phyloP scores from a whole-genome alignment of 2,888 invertebrate genomes.

The Drosophila flavopinicola region DNA sequence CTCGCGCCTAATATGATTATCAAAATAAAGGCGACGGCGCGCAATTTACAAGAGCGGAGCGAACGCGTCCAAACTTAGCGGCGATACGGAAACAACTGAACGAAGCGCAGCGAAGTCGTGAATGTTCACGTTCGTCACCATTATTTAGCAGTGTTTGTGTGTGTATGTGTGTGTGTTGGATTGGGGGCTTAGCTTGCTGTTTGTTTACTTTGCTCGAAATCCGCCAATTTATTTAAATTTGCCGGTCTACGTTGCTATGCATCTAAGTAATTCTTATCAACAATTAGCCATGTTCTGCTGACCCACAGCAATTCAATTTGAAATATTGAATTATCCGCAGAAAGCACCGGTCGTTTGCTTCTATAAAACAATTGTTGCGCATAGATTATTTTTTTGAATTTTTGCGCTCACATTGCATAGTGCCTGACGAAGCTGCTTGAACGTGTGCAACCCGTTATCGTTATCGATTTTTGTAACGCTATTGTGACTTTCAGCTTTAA shows the following conservation, averaged over 20 bases:
- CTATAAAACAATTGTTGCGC: background rate
- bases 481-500: constrained; percentile 1
- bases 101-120: constrained; percentile 54
- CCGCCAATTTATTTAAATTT: constrained; percentile 43
- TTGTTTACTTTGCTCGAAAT: constrained; percentile 45
- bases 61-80: constrained; percentile 64
- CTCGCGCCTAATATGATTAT: constrained; percentile 43
- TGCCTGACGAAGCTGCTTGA: constrained; percentile 7
- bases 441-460: constrained; percentile 17
- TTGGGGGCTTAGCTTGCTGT: constrained; percentile 20
- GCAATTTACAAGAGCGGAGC: constrained; percentile 33
- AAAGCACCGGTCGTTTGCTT: background rate
- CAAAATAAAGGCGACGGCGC: constrained; percentile 42
- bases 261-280: constrained; percentile 39
- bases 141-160: constrained; percentile 10
- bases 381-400: background rate
- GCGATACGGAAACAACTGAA: constrained; percentile 69
- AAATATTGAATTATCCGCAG: background rate
- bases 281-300: background rate
- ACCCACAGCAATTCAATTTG: background rate
- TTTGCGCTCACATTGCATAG: constrained; percentile 1
- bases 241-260: constrained; percentile 39
- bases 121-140: constrained; percentile 50
- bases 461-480: constrained; percentile 11
- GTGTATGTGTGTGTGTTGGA: background rate